These are phyloP conservation scores for Empidonax alnorum DNA, from an alignment of 2,113 vertebrate genomes.

Conservation along the genomic window DNA sequence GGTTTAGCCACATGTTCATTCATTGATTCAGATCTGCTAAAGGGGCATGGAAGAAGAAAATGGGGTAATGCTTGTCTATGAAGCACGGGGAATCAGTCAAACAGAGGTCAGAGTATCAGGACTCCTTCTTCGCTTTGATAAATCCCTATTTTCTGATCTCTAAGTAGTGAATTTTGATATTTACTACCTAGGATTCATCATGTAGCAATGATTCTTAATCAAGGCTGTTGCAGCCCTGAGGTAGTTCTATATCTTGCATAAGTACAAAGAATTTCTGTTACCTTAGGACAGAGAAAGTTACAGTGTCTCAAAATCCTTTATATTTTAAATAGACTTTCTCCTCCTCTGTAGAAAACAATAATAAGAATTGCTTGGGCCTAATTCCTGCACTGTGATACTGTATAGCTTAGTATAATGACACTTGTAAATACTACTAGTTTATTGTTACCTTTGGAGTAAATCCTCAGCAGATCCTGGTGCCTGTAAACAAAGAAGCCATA, in stretches of 20 bases:
- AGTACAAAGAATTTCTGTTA: not conserved
- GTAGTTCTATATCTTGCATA: not conserved
- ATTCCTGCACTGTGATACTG: not conserved
- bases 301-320: not conserved
- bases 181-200: not conserved
- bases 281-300: not conserved
- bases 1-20: not conserved
- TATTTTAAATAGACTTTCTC: not conserved
- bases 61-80: not conserved
- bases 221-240: not conserved
- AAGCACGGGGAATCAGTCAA: not conserved
- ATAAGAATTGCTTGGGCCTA: not conserved
- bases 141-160: not conserved
- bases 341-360: not conserved
- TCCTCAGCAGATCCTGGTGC: not conserved
- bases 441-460: conserved; percentile 53
- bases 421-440: not conserved
- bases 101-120: not conserved
- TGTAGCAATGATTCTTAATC: not conserved
- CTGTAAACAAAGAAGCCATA: conserved; percentile 35
- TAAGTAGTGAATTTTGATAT: not conserved
- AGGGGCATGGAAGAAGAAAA: not conserved
- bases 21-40: not conserved
- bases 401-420: not conserved
- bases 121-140: not conserved